Base-by-base conservation (phyloP, 2,888 invertebrate species). In the Acheta domesticus region DNA sequence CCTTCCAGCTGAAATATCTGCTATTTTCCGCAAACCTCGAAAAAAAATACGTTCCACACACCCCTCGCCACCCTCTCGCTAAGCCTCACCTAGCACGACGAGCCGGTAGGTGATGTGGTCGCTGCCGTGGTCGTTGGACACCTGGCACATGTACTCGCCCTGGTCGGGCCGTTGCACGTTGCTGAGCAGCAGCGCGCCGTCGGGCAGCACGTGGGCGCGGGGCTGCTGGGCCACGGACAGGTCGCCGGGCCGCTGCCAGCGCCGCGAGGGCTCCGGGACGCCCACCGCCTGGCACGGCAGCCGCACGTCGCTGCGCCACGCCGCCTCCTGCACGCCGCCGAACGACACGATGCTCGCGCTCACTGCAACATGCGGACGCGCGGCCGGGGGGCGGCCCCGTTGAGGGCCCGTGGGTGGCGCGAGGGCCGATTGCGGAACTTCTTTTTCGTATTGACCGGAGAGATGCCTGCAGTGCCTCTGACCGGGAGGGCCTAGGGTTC, bases 301-400 rank as follows among this genome's bases (percentile, higher is more conserved):
- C 77, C 80, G 78, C 74, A 84, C 82, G 76, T 83, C 83, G 74
- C 83, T 82, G 79, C 84, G 84, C 83, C 84, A 83, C 48, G 84
- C 83, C 19, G 83, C 83, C 80, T 83, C 81, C 49, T 85, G 80
- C 73, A 81, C 76, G 79, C 82, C 82, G 50, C 85, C 85, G 82
- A 84, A 84, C 19, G 86, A 86, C 50, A 84, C 82, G 49, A 85
- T 84, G 62, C 83, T 83, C 11, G 85, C 85, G 50, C 83, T 83
- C 78, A 85, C 84, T 83, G 76, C 62, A 77, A 78, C 62, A n/a
- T 3, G 23, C 23, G 23, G 2, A 3, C 23, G 23, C 23, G 23
- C 23, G 23, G n/a, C n/a, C 62, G 62, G n/a, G n/a, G n/a, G 3
- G 62, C 36, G 36, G 36, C 36, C 8, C 8, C 36, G 36, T 36